phyloP scores from a whole-genome alignment of 2,797 vertebrate species.

The Esox lucius region DNA sequence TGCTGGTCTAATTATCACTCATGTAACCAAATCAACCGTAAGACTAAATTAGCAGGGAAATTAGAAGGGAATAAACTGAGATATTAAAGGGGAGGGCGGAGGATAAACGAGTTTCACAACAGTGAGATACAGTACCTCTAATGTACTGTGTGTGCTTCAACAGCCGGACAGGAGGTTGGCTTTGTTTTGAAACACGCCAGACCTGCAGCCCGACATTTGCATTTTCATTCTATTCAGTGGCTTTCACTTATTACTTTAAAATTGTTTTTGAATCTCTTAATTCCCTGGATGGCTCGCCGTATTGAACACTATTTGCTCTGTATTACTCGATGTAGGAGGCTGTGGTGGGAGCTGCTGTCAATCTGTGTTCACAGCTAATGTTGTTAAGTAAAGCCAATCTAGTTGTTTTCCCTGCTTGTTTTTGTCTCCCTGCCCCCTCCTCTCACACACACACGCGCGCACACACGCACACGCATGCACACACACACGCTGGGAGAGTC shows the following conservation, averaged over 20 bases:
- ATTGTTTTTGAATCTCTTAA: conserved; percentile 76
- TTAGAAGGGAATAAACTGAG: conserved; percentile 16
- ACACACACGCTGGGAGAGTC: conserved; percentile 6
- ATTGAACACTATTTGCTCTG: conserved; percentile 77
- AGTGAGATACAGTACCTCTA: conserved; percentile 14
- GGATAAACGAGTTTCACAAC: conserved; percentile 23
- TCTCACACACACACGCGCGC: too few relatives aligned
- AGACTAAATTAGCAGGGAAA: conserved; percentile 44
- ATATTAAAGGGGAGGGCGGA: conserved; percentile 30
- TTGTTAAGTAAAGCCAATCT: conserved; percentile 76
- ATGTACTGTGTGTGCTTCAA: conserved; percentile 20
- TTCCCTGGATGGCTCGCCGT: conserved; percentile 69
- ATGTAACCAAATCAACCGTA: conserved; percentile 56
- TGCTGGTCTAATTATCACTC: conserved; percentile 53
- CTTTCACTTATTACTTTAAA: conserved; percentile 78
- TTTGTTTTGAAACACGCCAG: not conserved
- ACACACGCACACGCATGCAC: too few relatives aligned
- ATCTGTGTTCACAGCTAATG: conserved; percentile 82
- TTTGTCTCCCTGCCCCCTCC: not conserved
- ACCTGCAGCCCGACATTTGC: conserved; percentile 64
- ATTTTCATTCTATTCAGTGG: conserved; percentile 80
- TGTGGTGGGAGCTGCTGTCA: conserved; percentile 77
- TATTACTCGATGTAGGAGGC: conserved; percentile 76
- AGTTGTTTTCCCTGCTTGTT: conserved; percentile 3
- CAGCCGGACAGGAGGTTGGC: not conserved